Percentiles rank a stretch among this genome's conserved stretches.
Conservation (phyloP, 2,888 invertebrate species). For the Cepaea hortensis region DNA sequence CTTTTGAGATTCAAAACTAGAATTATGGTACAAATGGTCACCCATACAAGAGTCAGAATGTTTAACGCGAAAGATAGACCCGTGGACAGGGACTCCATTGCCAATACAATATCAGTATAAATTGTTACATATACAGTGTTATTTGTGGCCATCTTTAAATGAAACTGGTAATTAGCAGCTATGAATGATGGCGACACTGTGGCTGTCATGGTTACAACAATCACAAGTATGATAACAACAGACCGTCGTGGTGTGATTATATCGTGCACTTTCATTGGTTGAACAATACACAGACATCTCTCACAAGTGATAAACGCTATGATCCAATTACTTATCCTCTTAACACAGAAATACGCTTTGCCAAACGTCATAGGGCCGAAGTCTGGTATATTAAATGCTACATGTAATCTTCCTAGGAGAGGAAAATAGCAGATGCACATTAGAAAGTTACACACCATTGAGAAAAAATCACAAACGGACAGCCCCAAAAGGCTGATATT, state of each 20-base stretch:
- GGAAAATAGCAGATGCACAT: neutral
- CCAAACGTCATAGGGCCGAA: neutral
- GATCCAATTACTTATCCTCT: neutral
- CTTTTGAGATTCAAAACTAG: neutral
- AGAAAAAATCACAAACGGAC: neutral
- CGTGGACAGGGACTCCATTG: neutral
- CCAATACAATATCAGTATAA: neutral
- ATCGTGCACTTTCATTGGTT: neutral
- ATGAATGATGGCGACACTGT: neutral
- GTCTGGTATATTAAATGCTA: neutral
- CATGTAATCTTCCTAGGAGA: neutral
- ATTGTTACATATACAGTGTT: neutral
- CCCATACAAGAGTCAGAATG: neutral
- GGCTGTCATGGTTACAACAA: neutral
- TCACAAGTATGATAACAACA: neutral
- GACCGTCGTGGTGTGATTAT: neutral
- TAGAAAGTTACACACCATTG: neutral
- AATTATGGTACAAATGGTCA: neutral
- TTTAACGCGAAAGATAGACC: neutral
- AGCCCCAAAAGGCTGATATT: neutral
- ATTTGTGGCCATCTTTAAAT: neutral
- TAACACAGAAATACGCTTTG: neutral
- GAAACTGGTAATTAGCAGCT: neutral
- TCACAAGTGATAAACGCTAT: neutral
- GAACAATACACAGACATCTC: conserved; percentile 5